Conservation (phyloP, 2,113 vertebrate genomes). For the Macaca mulatta region DNA sequence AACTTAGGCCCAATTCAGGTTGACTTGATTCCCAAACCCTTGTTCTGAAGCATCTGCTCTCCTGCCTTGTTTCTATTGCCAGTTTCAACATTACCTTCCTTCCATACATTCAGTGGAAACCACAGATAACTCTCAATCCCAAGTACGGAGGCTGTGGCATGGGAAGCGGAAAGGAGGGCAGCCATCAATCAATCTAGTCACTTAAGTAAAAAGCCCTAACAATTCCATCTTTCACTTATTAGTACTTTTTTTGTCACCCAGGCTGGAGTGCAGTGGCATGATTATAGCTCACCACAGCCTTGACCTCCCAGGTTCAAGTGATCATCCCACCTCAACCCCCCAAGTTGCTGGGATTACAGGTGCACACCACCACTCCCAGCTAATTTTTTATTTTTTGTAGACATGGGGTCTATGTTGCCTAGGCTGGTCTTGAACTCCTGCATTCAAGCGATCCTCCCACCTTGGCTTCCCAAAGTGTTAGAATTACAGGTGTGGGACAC, state of each 20-base stretch:
- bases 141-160: neutral
- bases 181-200: neutral
- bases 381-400: too few species aligned
- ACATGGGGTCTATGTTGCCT: too few species aligned
- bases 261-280: too few species aligned
- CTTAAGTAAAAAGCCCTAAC: neutral
- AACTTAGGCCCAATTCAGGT: neutral
- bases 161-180: neutral
- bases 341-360: too few species aligned
- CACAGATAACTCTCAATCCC: neutral
- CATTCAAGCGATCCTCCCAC: too few species aligned
- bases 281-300: too few species aligned
- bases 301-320: too few species aligned
- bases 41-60: neutral
- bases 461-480: too few species aligned
- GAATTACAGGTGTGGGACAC: too few species aligned
- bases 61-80: neutral
- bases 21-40: neutral
- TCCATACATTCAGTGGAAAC: neutral
- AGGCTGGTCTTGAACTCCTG: too few species aligned
- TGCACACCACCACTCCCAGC: too few species aligned
- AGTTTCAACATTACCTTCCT: neutral
- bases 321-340: too few species aligned
- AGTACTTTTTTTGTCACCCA: neutral
- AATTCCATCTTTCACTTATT: neutral